A percentile compares a stretch with the other conserved stretches of the same genome.
phyloP scores from a whole-genome alignment of 2,113 vertebrate species.

The Saguinus imperator region DNA sequence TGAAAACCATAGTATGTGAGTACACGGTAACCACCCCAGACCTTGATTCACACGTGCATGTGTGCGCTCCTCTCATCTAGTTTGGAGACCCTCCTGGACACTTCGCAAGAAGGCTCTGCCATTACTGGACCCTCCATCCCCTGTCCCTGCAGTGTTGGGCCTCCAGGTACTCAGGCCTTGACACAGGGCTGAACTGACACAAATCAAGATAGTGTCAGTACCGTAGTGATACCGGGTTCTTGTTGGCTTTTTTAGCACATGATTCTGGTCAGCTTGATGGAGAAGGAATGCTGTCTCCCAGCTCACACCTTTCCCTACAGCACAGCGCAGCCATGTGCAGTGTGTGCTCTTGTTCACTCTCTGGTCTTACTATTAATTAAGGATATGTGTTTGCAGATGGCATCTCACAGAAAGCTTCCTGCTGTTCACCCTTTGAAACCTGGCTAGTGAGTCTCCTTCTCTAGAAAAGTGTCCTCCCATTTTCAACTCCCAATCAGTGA shows the following conservation, averaged over 20 bases:
- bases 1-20: not conserved
- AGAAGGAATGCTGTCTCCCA: not conserved
- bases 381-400: not conserved
- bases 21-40: not conserved
- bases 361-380: not conserved
- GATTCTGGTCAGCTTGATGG: not conserved
- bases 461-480: not conserved
- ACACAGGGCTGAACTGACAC: not conserved
- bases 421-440: not conserved
- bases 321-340: not conserved
- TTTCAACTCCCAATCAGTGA: not conserved
- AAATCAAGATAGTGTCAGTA: not conserved
- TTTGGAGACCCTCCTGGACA: not conserved
- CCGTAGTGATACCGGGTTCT: not conserved
- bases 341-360: not conserved
- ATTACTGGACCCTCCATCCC: no score
- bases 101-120: not conserved
- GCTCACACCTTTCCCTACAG: not conserved
- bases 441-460: not conserved
- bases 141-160: accelerated
- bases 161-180: not conserved
- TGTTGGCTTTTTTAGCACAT: not conserved
- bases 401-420: conserved; percentile 18
- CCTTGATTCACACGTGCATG: not conserved
- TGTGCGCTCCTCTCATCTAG: not conserved